Percentiles rank a stretch among this genome's conserved stretches.
Conservation (phyloP, 2,113 vertebrate species). For the Galemys pyrenaicus region DNA sequence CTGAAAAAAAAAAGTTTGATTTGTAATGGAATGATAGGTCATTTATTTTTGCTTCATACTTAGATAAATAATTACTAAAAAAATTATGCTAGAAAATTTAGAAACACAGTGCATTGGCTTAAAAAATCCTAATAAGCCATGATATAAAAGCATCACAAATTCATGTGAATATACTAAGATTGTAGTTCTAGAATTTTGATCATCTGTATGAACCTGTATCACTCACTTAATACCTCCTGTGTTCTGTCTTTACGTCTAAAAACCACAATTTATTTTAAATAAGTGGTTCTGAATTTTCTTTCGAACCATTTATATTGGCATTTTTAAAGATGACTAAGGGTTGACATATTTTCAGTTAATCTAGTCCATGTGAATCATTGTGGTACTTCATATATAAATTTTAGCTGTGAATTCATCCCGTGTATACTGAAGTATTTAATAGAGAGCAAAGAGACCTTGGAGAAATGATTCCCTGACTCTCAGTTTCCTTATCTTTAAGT, state of each 20-base stretch:
- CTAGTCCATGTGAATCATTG: background rate
- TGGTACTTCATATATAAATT: background rate
- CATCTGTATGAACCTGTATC: background rate
- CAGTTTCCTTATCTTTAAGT: background rate
- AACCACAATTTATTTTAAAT: background rate
- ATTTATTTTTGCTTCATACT: background rate
- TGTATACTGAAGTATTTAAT: background rate
- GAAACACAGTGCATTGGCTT: background rate
- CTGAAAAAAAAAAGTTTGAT: background rate
- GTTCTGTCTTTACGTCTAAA: background rate
- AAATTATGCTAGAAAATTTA: background rate
- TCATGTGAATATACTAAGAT: background rate
- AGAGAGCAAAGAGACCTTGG: background rate
- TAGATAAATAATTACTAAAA: background rate
- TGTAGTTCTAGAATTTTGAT: background rate
- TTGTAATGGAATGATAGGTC: background rate
- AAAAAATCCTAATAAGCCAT: background rate
- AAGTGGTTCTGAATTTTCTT: background rate
- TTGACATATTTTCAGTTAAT: background rate
- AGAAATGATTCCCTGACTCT: background rate
- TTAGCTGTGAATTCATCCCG: background rate
- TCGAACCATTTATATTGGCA: background rate
- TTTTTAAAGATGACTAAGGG: background rate
- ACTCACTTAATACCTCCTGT: accelerated
- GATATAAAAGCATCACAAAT: background rate